Evolutionary conservation across 2,888 invertebrate genomes (phyloP), one percentile per base, ranked within the genome.

Genomic region (Chalcosyrphus nemorum): DNA sequence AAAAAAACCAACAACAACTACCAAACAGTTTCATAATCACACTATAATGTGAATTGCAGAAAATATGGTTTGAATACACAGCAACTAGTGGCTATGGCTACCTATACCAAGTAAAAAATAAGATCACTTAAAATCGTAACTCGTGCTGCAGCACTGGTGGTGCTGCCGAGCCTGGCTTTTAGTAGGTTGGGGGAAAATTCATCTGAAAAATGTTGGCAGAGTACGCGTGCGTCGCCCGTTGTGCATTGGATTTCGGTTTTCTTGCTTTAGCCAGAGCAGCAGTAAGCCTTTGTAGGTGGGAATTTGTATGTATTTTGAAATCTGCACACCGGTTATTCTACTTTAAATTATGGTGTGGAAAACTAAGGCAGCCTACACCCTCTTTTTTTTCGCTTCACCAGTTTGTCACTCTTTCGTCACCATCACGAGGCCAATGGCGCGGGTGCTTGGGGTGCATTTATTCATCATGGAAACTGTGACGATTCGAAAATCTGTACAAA

Each of bases 281-380:
- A n/a, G n/a, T n/a, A n/a, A n/a, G n/a, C n/a, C n/a, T 47, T 70
- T 41, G 70, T 35, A 81, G 72, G 82, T 82, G 82, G 82, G 82
- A 82, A 82, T 68, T 77, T 78, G 56, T 29, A 56, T 72, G 77
- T 59, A 77, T 82, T 82, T 82, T 59, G 72, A 72, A 82, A 72
- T 82, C 72, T 72, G 77, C 77, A 68, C 82, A 77, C 82, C 77
- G 82, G 82, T 82, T 82, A 61, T 82, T 77, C 72, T 59, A 72
- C 72, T 77, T 77, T 41, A 66, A 82, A 77, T 81, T 66, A 77
- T 72, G 77, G 71, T 57, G 71, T 68, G 77, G 71, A 72, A 76
- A 82, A 76, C 35, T 54, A 38, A 77, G 50, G 59, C 72, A 78
- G 59, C 65, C 72, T 81, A 81, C 66, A 74, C 80, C 80, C 63